Percentiles rank a stretch among this genome's conserved stretches.
Evolutionary conservation across 2,888 invertebrate species (phyloP).

Genomic region (Drosophila nigricruria): DNA sequence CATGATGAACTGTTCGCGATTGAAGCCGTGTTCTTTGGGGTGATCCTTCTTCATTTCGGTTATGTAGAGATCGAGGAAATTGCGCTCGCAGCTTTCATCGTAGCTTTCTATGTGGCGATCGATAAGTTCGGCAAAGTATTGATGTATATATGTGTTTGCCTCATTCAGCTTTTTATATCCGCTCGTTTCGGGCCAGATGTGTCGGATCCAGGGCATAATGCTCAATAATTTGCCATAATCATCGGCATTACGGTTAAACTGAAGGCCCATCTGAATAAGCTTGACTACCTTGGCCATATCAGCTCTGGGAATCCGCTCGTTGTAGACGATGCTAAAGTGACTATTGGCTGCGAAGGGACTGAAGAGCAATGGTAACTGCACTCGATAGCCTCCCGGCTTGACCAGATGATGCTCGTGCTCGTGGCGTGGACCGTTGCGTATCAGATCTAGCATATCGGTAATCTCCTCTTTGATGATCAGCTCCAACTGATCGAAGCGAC

Average conservation of each 20-base stretch:
- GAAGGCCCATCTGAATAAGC: slow-evolving; percentile 82
- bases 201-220: slow-evolving; percentile 88
- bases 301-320: slow-evolving; percentile 86
- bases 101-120: slow-evolving; percentile 85
- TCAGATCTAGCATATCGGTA: slow-evolving; percentile 85
- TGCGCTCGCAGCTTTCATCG: slow-evolving; percentile 85
- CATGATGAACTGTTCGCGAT: slow-evolving; percentile 87
- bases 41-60: slow-evolving; percentile 87
- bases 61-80: slow-evolving; percentile 88
- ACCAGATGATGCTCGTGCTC: slow-evolving; percentile 84
- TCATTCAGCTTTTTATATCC: slow-evolving; percentile 86
- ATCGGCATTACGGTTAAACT: slow-evolving; percentile 87
- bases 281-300: slow-evolving; percentile 86
- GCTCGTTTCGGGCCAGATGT: slow-evolving; percentile 87
- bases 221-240: slow-evolving; percentile 87
- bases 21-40: slow-evolving; percentile 68
- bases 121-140: slow-evolving; percentile 87
- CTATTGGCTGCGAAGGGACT: slow-evolving; percentile 87
- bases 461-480: slow-evolving; percentile 85
- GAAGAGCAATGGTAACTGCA: slow-evolving; percentile 87
- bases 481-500: slow-evolving; percentile 87
- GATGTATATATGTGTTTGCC: slow-evolving; percentile 86
- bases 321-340: slow-evolving; percentile 87
- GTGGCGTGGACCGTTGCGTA: slow-evolving; percentile 86
- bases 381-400: slow-evolving; percentile 75